phyloP scores from a whole-genome alignment of 2,797 vertebrate genomes.

The Morelia viridis region DNA sequence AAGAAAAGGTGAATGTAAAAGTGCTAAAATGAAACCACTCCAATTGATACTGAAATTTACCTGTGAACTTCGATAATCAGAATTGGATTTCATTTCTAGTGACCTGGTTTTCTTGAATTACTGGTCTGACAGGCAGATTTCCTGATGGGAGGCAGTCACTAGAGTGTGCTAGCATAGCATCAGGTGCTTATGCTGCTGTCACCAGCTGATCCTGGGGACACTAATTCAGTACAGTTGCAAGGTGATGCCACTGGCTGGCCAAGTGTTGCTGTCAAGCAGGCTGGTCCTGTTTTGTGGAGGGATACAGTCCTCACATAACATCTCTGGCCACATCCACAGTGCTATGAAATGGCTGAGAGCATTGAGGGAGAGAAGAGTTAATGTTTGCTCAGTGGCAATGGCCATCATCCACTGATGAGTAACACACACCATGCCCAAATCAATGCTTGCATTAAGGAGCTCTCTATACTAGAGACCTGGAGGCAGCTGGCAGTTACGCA shows the following conservation, averaged over 20 bases:
- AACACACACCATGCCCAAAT: not conserved
- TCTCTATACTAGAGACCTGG: not conserved
- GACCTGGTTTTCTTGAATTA: not conserved
- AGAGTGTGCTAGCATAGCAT: not conserved
- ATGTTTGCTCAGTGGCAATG: not conserved
- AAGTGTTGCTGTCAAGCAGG: not conserved
- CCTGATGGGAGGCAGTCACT: not conserved
- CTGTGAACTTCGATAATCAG: not conserved
- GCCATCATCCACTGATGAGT: no score
- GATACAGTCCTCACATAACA: not conserved
- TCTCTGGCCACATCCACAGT: not conserved
- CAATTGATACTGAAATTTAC: not conserved
- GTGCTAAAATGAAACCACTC: not conserved
- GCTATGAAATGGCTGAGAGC: not conserved
- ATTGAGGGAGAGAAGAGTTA: not conserved
- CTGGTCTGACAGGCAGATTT: not conserved
- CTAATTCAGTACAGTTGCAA: not conserved
- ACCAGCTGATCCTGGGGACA: not conserved
- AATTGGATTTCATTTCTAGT: not conserved
- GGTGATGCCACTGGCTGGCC: not conserved
- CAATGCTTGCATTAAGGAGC: not conserved
- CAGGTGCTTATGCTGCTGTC: not conserved
- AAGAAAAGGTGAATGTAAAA: not conserved
- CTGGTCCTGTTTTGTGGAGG: not conserved
- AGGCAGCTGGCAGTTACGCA: not conserved